phyloP scores from a whole-genome alignment of 2,888 invertebrate genomes.

The Volucella zonaria region DNA sequence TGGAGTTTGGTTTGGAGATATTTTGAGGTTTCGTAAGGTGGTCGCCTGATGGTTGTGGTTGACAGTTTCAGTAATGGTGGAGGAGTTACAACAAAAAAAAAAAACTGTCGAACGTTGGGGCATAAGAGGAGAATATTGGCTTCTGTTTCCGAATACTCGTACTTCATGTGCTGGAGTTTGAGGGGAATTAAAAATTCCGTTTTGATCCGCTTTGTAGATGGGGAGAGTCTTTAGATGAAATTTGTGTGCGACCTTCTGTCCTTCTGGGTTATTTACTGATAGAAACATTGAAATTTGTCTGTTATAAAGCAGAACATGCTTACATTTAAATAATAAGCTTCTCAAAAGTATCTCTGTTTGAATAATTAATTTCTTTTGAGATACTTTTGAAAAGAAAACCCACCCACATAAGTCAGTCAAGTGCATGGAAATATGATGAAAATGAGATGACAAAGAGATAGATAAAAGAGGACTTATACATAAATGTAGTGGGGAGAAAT shows the following conservation, averaged over 20 bases:
- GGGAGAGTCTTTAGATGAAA: background rate
- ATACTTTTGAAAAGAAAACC: background rate
- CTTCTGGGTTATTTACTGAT: no score
- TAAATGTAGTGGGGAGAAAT: no score
- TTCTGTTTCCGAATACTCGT: background rate
- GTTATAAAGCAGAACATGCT: background rate
- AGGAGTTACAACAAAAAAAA: slow-evolving; percentile 5
- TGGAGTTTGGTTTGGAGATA: no score
- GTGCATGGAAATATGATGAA: no score
- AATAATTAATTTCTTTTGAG: background rate
- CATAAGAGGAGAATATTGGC: slow-evolving; percentile 18
- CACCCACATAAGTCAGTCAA: background rate
- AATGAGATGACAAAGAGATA: no score
- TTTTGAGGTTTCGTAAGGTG: background rate
- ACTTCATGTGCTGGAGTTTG: background rate
- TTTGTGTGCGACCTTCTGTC: background rate
- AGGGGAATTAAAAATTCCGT: background rate
- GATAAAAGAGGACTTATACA: no score
- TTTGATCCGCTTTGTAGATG: background rate
- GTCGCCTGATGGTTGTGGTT: background rate
- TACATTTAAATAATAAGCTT: slow-evolving; percentile 7
- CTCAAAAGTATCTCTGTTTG: background rate
- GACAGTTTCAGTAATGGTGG: slow-evolving; percentile 11
- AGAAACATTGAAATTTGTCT: background rate
- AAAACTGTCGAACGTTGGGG: slow-evolving; percentile 2